phyloP scores from a whole-genome alignment of 2,888 invertebrate genomes.

The Synergus gifuensis region DNA sequence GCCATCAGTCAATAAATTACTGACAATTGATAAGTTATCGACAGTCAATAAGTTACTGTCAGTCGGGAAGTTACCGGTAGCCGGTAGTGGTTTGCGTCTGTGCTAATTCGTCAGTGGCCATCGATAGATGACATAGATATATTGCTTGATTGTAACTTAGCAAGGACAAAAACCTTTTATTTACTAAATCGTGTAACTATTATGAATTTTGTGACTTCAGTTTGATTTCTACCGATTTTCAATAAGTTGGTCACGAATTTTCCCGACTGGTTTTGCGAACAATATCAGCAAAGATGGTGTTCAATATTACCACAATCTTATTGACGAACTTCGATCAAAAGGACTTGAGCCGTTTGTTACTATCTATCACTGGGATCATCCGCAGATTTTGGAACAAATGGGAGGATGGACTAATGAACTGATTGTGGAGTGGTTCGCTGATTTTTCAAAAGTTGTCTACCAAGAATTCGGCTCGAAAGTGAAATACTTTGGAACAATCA shows the following conservation, averaged over 20 bases:
- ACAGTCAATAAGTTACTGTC: too few species aligned
- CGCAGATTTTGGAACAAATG: slow-evolving; percentile 80
- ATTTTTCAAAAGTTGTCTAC: slow-evolving; percentile 81
- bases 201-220: slow-evolving; percentile 40
- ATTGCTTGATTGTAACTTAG: too few species aligned
- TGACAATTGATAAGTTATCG: too few species aligned
- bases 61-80: too few species aligned
- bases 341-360: slow-evolving; percentile 82
- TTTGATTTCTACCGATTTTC: slow-evolving; percentile 80
- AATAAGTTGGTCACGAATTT: slow-evolving; percentile 84
- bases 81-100: too few species aligned
- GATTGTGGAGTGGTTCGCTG: slow-evolving; percentile 81
- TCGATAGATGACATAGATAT: too few species aligned
- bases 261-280: slow-evolving; percentile 82
- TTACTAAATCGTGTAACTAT: too few species aligned
- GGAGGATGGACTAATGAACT: slow-evolving; percentile 84
- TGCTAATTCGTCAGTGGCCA: too few species aligned
- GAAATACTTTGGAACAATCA: slow-evolving; percentile 84
- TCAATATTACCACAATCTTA: slow-evolving; percentile 82
- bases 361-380: slow-evolving; percentile 85
- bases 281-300: slow-evolving; percentile 81
- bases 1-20: too few species aligned
- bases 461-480: slow-evolving; percentile 77
- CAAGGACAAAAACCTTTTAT: too few species aligned
- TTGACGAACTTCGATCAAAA: slow-evolving; percentile 80